Evolutionary conservation across 2,888 invertebrate genomes (phyloP), one percentile per base, ranked within the genome.

Genomic region (Hypsopygia costalis): DNA sequence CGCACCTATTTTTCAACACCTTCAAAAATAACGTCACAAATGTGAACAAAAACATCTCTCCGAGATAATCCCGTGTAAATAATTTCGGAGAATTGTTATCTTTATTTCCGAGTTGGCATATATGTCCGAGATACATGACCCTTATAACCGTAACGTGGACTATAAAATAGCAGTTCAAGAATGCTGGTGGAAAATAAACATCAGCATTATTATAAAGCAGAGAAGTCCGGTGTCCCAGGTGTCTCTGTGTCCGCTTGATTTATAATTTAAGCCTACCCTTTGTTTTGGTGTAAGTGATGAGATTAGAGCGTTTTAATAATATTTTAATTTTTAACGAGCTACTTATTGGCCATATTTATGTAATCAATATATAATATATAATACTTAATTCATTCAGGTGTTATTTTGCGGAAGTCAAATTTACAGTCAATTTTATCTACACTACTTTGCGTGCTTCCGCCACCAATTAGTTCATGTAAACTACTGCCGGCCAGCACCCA

Each of bases 201-300:
- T 60, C 51, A 51, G 52, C 54, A 55, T 68, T 61, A 69, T 59
- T 58, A 58, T 54, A 52, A 55, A 46, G 42, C 37, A 54, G 57
- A 46, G 41, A 44, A 58, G 72, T 69, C 73, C 66, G 40, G 51
- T 39, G 69, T 60, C 75, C 54, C 81, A 81, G 81, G 78, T 80
- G 80, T 52, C 62, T 43, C 49, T 36, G 55, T 60, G 71, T 69
- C 68, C 67, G 53, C 64, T 54, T 71, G 73, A 75, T 80, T 80
- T 72, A 81, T 80, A 74, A 80, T 81, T 79, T 74, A 81, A 72
- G 65, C 67, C 51, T 41, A 51, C 50, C 54, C 49, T 50, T 51
- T 43, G 40, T 41, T 34, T 34, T 43, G 51, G 53, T 30, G 22
- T 49, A 61, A 62, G 61, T 52, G 44, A 51, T 12, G 35, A 39